These are phyloP conservation scores for Uloborus plumipes DNA, from an alignment of 2,888 invertebrate species.

Conservation along the genomic window DNA sequence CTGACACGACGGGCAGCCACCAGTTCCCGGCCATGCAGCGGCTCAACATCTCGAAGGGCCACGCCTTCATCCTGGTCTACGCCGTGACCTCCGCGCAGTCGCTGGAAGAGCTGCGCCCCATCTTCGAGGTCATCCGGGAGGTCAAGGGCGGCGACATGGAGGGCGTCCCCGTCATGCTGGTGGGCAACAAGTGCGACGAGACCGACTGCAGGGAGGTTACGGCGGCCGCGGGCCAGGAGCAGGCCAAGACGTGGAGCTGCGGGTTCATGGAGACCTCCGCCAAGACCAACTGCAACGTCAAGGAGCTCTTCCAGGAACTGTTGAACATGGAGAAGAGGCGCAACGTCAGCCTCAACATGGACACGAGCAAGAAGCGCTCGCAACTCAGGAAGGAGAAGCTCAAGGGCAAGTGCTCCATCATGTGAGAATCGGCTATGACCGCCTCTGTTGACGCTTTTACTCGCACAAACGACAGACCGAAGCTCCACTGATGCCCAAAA, in stretches of 20 bases:
- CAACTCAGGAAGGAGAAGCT: conserved; percentile 76
- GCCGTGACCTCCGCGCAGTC: conserved; percentile 94
- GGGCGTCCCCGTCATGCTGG: conserved; percentile 95
- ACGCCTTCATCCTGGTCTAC: conserved; percentile 96
- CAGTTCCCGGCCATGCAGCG: conserved; percentile 99
- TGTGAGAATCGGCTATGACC: too few relatives aligned
- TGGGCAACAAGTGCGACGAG: conserved; percentile 98
- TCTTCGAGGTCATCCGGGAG: conserved; percentile 91
- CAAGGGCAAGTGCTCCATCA: conserved; percentile 79
- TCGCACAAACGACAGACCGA: conserved; percentile 17
- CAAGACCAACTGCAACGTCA: conserved; percentile 98
- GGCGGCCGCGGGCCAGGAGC: conserved; percentile 85
- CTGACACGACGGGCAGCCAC: conserved; percentile 99
- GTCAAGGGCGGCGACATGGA: conserved; percentile 75
- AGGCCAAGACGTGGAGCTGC: conserved; percentile 93
- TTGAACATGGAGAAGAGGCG: conserved; percentile 97
- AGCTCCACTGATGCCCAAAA: background rate
- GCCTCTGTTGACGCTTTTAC: background rate
- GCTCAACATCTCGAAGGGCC: conserved; percentile 97
- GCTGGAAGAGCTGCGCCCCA: conserved; percentile 95
- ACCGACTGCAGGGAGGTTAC: conserved; percentile 80
- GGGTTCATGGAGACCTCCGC: conserved; percentile 99
- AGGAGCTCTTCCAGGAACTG: conserved; percentile 91
- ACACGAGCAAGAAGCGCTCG: conserved; percentile 75
- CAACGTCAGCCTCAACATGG: conserved; percentile 83